These are phyloP conservation scores for Crotalus tigris DNA, from an alignment of 2,113 vertebrate species.

Conservation along the genomic window DNA sequence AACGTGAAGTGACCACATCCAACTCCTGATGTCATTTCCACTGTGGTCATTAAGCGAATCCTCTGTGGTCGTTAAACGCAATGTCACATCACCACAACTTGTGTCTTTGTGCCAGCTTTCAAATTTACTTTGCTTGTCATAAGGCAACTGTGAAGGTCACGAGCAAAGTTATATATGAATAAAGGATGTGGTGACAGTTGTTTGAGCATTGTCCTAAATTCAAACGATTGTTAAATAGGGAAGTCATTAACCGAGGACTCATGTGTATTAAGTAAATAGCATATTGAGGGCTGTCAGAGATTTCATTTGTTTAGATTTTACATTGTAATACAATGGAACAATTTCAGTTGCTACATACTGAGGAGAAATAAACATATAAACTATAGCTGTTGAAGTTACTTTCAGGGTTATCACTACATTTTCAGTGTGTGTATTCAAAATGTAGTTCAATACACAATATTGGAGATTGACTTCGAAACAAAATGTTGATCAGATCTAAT, in stretches of 20 bases:
- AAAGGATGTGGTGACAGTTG: neutral
- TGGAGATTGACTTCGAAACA: neutral
- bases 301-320: neutral
- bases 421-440: neutral
- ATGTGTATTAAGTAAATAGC: neutral
- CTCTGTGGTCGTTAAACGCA: neutral
- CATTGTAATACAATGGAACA: neutral
- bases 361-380: neutral
- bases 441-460: neutral
- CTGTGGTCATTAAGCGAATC: neutral
- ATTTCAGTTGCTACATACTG: neutral
- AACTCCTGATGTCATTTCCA: neutral
- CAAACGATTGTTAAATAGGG: neutral
- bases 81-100: neutral
- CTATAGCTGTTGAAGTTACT: neutral
- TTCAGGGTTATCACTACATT: neutral
- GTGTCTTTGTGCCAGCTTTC: neutral
- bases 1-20: neutral
- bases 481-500: neutral
- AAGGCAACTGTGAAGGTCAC: neutral
- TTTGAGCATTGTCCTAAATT: neutral
- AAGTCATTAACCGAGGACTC: neutral
- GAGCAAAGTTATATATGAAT: neutral
- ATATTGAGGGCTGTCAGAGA: neutral
- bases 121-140: neutral